Percentiles rank a stretch among this genome's conserved stretches.
Conservation (phyloP, 2,888 invertebrate genomes). For the Drosophila meridiana region DNA sequence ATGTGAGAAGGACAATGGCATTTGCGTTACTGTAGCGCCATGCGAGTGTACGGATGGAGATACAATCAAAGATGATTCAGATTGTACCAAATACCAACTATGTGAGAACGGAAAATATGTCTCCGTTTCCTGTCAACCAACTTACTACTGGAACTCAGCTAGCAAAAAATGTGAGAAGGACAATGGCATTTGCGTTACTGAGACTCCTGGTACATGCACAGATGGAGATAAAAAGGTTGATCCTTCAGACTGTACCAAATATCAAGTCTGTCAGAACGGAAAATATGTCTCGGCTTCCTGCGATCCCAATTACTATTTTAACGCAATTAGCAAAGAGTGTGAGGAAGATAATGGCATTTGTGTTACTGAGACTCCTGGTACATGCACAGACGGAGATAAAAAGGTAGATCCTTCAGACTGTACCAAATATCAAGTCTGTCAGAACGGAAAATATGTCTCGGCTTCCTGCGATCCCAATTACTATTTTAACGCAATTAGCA, state of each 20-base stretch:
- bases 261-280: slow-evolving; percentile 17
- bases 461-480: slow-evolving; percentile 6
- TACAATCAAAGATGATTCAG: background rate
- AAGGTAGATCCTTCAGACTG: slow-evolving; percentile 12
- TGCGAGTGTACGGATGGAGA: background rate
- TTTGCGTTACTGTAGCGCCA: background rate
- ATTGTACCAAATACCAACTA: slow-evolving; percentile 22
- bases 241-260: slow-evolving; percentile 22
- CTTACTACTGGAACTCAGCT: slow-evolving; percentile 32
- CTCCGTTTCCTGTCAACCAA: background rate
- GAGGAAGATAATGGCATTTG: slow-evolving; percentile 15
- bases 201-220: background rate
- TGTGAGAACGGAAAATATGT: slow-evolving; percentile 21
- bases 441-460: slow-evolving; percentile 10
- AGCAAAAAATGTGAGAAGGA: background rate
- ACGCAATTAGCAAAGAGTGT: background rate
- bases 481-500: slow-evolving; percentile 10
- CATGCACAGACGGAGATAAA: background rate
- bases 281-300: slow-evolving; percentile 12
- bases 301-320: slow-evolving; percentile 29
- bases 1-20: slow-evolving; percentile 4
- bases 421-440: slow-evolving; percentile 20
- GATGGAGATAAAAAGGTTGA: background rate
- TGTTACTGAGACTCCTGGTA: background rate
- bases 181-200: slow-evolving; percentile 3